Evolutionary conservation across 2,113 vertebrate species (phyloP), one percentile per base, ranked within the genome.

Genomic region (Eidolon helvum): DNA sequence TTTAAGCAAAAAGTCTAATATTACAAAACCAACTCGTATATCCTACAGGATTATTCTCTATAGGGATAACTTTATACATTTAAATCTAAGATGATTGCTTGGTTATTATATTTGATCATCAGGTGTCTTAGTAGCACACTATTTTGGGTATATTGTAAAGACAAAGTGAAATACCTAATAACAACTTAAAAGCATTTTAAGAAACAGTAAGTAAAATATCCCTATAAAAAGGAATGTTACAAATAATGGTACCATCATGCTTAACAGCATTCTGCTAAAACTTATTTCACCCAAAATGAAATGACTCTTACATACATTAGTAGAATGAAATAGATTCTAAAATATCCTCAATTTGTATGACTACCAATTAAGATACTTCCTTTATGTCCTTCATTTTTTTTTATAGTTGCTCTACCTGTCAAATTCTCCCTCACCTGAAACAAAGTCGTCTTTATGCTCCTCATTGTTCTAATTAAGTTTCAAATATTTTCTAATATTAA

Each of bases 391-490:
- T 89, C n/a, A 55, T 35, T 94, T 91, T 94, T 94, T 82, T 93
- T 86, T 48, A 92, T 68, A 59, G 61, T 19, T 19, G 5, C 10
- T 85, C 30, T 45, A 43, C 19, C 9, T 26, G 16, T 28, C 57
- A 61, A 11, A 78, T 16, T 85, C 38, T n/a, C 18, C 30, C 21
- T 59, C 48, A 80, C 35, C 53, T 85, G 11, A 86, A 95, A 91
- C 33, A 74, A 71, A 84, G 28, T 10, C 69, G 14, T 77, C 79
- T 71, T 91, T 65, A 80, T n/a, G 53, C 24, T n/a, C 87, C 16
- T 97, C 30, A 59, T 65, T 85, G 87, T 88, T 88, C 89, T 85
- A 90, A 92, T 69, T 53, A 97, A 66, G 26, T 91, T 85, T 89
- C 65, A 95, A 68, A 53, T 75, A 75, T 63, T 87, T 88, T 48